Evolutionary conservation across 2,888 invertebrate genomes (phyloP).

Genomic region (Cartodere bifasciata): DNA sequence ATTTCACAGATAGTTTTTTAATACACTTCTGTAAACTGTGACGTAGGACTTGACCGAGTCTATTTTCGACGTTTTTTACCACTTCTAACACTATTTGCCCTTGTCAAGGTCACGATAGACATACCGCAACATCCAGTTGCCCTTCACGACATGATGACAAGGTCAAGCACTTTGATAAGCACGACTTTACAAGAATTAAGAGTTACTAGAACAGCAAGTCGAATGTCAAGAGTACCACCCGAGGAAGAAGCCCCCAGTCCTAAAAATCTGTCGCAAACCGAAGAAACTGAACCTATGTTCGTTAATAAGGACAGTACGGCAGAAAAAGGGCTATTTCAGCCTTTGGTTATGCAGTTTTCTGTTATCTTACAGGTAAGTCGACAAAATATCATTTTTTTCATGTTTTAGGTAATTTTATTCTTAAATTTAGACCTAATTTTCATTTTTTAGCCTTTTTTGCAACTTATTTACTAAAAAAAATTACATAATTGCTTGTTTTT

Average conservation of each 20-base stretch:
- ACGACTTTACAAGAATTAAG: conserved; percentile 83
- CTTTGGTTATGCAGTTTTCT: conserved; percentile 79
- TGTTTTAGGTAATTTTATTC: too few species aligned
- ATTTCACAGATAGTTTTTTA: too few species aligned
- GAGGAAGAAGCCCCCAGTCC: too few species aligned
- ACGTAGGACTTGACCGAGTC: too few species aligned
- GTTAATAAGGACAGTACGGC: conserved; percentile 23
- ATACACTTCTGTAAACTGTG: too few species aligned
- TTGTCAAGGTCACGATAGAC: conserved; percentile 61
- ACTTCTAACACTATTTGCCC: too few species aligned
- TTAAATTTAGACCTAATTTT: conserved; percentile 7
- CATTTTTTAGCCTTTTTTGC: background rate
- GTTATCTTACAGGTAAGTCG: conserved; percentile 56
- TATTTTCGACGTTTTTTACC: too few species aligned
- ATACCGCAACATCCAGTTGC: conserved; percentile 98
- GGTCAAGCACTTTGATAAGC: conserved; percentile 85
- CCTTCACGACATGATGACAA: conserved; percentile 94
- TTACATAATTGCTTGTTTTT: too few species aligned
- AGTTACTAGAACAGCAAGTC: conserved; percentile 67
- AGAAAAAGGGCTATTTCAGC: conserved; percentile 56
- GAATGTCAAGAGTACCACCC: conserved; percentile 51
- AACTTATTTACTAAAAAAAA: background rate
- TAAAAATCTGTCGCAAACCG: too few species aligned
- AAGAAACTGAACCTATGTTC: conserved; percentile 30
- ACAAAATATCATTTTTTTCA: too few species aligned